Conservation (phyloP, 2,888 invertebrate species). For the Tuta absoluta region DNA sequence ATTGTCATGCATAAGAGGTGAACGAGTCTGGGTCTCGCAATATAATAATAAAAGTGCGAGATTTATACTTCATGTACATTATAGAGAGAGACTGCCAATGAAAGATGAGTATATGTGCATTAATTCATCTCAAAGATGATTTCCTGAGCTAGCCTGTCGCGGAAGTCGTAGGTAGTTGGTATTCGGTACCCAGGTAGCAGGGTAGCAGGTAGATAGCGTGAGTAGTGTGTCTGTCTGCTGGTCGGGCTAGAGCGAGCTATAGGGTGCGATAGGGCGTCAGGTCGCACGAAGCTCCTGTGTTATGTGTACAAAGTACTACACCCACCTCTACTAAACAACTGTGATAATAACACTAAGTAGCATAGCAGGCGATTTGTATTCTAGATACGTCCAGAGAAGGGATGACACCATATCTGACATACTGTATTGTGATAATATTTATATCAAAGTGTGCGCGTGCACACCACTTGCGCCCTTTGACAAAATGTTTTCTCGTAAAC, state of each 20-base stretch:
- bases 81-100: conserved; percentile 77
- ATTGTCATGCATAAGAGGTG: conserved; percentile 60
- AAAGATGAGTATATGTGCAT: conserved; percentile 72
- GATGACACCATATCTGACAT: conserved; percentile 83
- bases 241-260: conserved; percentile 31
- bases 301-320: conserved; percentile 80
- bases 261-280: conserved; percentile 43
- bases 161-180: conserved; percentile 49
- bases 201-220: conserved; percentile 39
- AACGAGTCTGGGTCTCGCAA: conserved; percentile 71
- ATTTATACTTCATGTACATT: conserved; percentile 76
- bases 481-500: conserved; percentile 79
- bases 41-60: conserved; percentile 57
- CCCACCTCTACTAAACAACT: conserved; percentile 82
- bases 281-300: conserved; percentile 75
- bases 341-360: conserved; percentile 83
- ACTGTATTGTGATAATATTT: conserved; percentile 78
- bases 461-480: conserved; percentile 64
- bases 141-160: conserved; percentile 61
- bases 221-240: conserved; percentile 45
- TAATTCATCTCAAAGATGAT: conserved; percentile 74
- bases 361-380: conserved; percentile 81
- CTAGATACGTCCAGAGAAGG: conserved; percentile 82
- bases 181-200: conserved; percentile 45
- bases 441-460: conserved; percentile 69